A percentile compares a stretch with the other conserved stretches of the same genome.
These are phyloP conservation scores for Rhombomys opimus DNA, from an alignment of 2,113 vertebrate genomes.

Conservation along the genomic window DNA sequence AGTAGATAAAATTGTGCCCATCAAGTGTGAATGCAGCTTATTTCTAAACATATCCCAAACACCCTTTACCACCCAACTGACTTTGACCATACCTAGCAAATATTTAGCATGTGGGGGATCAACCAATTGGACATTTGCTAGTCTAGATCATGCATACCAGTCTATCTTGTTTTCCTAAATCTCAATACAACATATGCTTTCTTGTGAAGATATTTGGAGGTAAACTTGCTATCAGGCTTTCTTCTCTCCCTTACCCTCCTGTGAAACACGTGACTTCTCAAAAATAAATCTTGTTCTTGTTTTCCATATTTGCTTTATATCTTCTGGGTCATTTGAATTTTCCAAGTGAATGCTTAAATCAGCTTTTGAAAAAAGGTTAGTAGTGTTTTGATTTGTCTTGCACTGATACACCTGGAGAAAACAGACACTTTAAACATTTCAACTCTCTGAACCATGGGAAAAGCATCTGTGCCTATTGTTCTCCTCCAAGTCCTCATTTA, in stretches of 20 bases:
- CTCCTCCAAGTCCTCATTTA: not conserved
- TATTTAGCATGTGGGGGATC: not conserved
- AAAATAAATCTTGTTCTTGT: not conserved
- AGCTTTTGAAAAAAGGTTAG: not conserved
- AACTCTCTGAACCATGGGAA: not conserved
- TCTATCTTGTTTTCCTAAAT: slow-evolving; percentile 17
- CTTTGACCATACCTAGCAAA: not conserved
- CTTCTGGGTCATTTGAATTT: not conserved
- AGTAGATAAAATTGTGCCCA: not conserved
- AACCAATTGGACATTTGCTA: not conserved
- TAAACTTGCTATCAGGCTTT: not conserved
- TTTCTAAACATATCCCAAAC: not conserved
- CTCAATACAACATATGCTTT: not conserved
- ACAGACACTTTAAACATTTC: not conserved
- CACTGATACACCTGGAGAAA: not conserved
- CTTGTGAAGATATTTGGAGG: not conserved
- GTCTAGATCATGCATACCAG: not conserved
- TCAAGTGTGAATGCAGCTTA: not conserved
- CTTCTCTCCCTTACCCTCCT: not conserved
- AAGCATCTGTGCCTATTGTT: not conserved
- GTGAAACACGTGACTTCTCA: not conserved
- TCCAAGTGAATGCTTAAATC: not conserved
- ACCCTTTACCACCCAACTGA: not conserved
- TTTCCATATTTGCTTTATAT: not conserved
- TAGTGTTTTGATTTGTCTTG: not conserved